Base-by-base conservation (phyloP, 2,113 vertebrate species). In the Takifugu flavidus region DNA sequence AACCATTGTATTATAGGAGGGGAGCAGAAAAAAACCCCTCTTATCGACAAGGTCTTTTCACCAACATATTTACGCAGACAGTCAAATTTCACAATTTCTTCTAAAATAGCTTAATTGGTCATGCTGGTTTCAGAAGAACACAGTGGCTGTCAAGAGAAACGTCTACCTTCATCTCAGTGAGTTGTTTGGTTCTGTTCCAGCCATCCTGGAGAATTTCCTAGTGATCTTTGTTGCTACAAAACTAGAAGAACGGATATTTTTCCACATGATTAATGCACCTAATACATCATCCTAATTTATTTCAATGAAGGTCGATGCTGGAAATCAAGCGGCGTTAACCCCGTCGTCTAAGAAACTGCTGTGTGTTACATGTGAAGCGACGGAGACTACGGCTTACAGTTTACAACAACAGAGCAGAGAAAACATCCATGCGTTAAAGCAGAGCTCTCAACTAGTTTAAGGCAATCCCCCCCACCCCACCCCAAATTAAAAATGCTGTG, bases 121-220 rank as follows among this genome's bases (percentile, higher is more conserved):
- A 75, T 85, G 75, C 75, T 77, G 74, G 67, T 75, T 79, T 60
- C 50, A 79, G 56, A 74, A 72, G 59, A 71, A 75, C 53, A 63
- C 62, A 75, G 53, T 64, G 3, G 59, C 64, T 83, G 46, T 67
- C 75, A 61, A 39, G 34, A 39, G 11, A 39, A 39, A 39, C 11
- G 2, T 46, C 47, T 15, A 25, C n/a, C n/a, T 49, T 25, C 47
- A 20, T 49, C 20, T 49, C 47, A 25, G 47, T 62, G 56, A 46
- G 26, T 62, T 43, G 4, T 28, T 62, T 39, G 46, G 52, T 15
- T 53, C 25, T n/a, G 57, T 54, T 49, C 50, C 62, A 52, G 55
- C 49, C n/a, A 27, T 13, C 56, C 47, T n/a, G 46, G 42, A 53
- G 46, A 54, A 47, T 58, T 34, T 69, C 46, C 39, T 49, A 39